These are phyloP conservation scores for Salvator merianae DNA, from an alignment of 2,113 vertebrate genomes.

Conservation along the genomic window DNA sequence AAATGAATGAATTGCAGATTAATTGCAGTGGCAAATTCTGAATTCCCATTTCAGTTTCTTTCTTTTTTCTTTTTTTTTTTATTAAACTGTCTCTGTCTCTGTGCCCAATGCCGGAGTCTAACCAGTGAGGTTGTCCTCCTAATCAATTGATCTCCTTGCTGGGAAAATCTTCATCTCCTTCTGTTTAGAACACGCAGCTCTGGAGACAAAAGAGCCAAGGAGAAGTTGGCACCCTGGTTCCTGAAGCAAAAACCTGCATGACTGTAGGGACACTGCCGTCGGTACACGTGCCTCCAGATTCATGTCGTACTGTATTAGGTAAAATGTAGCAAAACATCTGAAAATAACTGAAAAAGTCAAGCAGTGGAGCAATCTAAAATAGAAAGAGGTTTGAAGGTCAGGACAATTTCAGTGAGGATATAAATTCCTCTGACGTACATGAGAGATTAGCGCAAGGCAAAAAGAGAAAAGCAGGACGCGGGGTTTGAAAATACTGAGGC, in stretches of 20 bases:
- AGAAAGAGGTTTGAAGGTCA: slow-evolving; percentile 61
- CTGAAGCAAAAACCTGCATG: not conserved
- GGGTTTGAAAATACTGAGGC: not conserved
- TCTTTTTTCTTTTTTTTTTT: too few relatives aligned
- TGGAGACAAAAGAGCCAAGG: not conserved
- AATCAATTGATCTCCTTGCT: not conserved
- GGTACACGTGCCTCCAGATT: slow-evolving; percentile 44
- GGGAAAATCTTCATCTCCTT: not conserved
- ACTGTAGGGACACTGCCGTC: not conserved
- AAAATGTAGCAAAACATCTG: slow-evolving; percentile 29
- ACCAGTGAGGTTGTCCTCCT: not conserved
- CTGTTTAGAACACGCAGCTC: not conserved
- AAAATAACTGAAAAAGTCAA: slow-evolving; percentile 28
- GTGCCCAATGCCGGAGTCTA: not conserved
- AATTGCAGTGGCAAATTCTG: not conserved
- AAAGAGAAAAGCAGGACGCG: not conserved
- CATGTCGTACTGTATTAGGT: not conserved
- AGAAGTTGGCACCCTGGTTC: not conserved
- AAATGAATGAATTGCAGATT: not conserved
- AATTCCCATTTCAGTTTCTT: not conserved
- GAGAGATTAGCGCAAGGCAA: slow-evolving; percentile 29
- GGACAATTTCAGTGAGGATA: slow-evolving; percentile 51
- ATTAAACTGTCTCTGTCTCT: not conserved
- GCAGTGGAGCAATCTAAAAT: slow-evolving; percentile 55
- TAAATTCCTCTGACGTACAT: slow-evolving; percentile 37